Conservation (phyloP, 1,140 invertebrate species). For the Drosophila nannoptera region DNA sequence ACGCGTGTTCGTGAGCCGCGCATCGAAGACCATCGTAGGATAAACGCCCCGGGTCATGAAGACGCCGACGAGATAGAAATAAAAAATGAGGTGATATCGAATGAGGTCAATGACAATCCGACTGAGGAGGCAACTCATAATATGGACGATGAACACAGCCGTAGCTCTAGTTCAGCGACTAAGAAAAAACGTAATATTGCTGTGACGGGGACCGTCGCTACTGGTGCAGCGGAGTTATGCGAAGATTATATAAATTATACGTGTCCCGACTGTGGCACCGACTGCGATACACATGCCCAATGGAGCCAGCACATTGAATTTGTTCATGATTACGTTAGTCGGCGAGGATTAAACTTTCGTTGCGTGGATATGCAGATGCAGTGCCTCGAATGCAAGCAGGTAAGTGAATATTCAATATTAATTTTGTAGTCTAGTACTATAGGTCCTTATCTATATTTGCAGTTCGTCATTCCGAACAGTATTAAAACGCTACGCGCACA, state of each 20-base stretch:
- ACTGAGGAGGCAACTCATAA: background rate
- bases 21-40: conserved; percentile 34
- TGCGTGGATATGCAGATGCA: conserved; percentile 68
- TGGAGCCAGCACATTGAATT: conserved; percentile 74
- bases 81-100: conserved; percentile 50
- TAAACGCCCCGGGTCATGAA: conserved; percentile 18
- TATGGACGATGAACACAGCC: conserved; percentile 30
- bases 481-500: conserved; percentile 63
- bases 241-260: conserved; percentile 73
- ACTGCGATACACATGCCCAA: conserved; percentile 61
- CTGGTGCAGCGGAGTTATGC: conserved; percentile 44
- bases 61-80: conserved; percentile 52
- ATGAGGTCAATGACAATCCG: conserved; percentile 21
- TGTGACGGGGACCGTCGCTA: background rate
- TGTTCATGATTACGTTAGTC: conserved; percentile 67
- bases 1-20: conserved; percentile 62
- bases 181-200: conserved; percentile 15
- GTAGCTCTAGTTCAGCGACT: conserved; percentile 16
- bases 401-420: conserved; percentile 15
- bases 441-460: background rate
- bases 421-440: background rate
- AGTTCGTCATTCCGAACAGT: conserved; percentile 59
- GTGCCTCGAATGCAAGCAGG: conserved; percentile 68
- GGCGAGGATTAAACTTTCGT: conserved; percentile 63
- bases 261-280: conserved; percentile 67